These are phyloP conservation scores for Spheniscus humboldti DNA, from an alignment of 2,797 vertebrate species.

Conservation along the genomic window DNA sequence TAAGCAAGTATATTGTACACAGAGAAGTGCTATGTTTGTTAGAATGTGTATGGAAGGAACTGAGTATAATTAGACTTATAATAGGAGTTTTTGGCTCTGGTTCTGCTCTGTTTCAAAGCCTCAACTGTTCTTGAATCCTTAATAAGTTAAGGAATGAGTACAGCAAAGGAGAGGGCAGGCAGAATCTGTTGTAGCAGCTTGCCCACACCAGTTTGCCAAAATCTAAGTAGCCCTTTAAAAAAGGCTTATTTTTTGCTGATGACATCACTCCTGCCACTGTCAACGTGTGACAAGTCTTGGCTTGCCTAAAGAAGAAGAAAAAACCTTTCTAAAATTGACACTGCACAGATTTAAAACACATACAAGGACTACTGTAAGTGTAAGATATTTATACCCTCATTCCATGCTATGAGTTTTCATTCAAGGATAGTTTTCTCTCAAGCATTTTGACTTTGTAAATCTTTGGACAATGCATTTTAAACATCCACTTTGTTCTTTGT, in stretches of 20 bases:
- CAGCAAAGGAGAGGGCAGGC: slow-evolving; percentile 42
- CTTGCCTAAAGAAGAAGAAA: slow-evolving; percentile 11
- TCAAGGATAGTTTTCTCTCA: background rate
- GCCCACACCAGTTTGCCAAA: slow-evolving; percentile 53
- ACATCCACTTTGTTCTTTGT: background rate
- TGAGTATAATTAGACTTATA: slow-evolving; percentile 58
- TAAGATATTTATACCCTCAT: background rate
- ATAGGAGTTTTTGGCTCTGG: slow-evolving; percentile 52
- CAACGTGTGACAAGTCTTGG: slow-evolving; percentile 44
- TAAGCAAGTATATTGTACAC: slow-evolving; percentile 42
- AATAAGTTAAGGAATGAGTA: slow-evolving; percentile 62
- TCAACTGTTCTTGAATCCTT: slow-evolving; percentile 65
- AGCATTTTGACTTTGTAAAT: background rate
- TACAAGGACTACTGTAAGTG: background rate
- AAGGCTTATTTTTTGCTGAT: slow-evolving; percentile 49
- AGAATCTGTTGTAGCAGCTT: slow-evolving; percentile 65
- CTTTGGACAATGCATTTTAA: background rate
- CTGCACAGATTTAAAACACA: background rate
- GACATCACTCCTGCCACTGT: slow-evolving; percentile 66
- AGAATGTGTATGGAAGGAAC: slow-evolving; percentile 43
- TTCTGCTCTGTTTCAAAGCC: slow-evolving; percentile 37
- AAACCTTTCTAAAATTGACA: slow-evolving; percentile 20
- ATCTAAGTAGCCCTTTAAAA: slow-evolving; percentile 44
- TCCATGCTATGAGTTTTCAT: background rate
- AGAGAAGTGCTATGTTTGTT: slow-evolving; percentile 65